phyloP scores from a whole-genome alignment of 2,888 invertebrate species.

The Diachrysia chrysitis region DNA sequence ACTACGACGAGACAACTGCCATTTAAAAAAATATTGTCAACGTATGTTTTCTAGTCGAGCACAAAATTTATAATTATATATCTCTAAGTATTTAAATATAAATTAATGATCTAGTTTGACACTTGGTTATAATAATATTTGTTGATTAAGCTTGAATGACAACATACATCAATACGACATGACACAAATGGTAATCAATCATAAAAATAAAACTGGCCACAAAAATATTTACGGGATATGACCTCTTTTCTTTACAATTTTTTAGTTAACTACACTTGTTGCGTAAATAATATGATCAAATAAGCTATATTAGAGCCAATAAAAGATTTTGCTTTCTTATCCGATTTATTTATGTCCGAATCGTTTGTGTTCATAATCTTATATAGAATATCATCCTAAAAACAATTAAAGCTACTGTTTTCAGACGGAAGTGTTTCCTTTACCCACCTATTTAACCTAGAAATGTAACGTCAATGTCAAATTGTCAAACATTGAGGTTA shows the following conservation, averaged over 20 bases:
- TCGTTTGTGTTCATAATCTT: not conserved
- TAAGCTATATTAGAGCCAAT: not conserved
- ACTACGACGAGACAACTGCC: slow-evolving; percentile 69
- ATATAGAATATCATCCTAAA: not conserved
- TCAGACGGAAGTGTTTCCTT: not conserved
- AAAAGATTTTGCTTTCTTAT: not conserved
- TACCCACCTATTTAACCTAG: too few species aligned
- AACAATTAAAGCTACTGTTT: not conserved
- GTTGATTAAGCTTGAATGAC: slow-evolving; percentile 31
- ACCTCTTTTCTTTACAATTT: not conserved
- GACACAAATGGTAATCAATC: slow-evolving; percentile 20
- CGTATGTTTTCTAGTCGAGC: slow-evolving; percentile 15
- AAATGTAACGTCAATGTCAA: not conserved
- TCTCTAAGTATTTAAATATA: slow-evolving; percentile 5
- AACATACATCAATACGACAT: slow-evolving; percentile 37
- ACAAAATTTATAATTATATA: slow-evolving; percentile 6
- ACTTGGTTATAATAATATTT: slow-evolving; percentile 10
- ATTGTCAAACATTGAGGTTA: slow-evolving; percentile 1
- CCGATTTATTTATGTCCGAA: not conserved
- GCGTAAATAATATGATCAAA: not conserved
- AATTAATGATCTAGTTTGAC: slow-evolving; percentile 12
- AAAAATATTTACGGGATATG: not conserved
- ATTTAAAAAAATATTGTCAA: slow-evolving; percentile 59
- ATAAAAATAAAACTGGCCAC: slow-evolving; percentile 25
- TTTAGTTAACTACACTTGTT: not conserved